These are phyloP conservation scores for Eledona agricola DNA, from an alignment of 2,888 invertebrate species.

Conservation along the genomic window DNA sequence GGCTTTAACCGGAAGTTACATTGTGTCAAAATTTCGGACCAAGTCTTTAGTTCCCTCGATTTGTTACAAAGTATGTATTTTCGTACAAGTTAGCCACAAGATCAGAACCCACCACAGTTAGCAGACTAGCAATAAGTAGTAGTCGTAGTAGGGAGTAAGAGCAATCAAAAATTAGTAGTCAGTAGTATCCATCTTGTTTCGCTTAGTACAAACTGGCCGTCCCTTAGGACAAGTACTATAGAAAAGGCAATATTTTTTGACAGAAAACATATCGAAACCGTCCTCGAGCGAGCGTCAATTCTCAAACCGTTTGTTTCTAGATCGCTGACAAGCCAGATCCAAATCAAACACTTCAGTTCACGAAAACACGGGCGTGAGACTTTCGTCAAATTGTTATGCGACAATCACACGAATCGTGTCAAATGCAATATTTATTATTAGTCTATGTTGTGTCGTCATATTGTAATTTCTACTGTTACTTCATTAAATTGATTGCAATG, in stretches of 20 bases:
- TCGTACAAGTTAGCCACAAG: background rate
- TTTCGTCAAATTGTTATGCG: slow-evolving; percentile 43
- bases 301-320: slow-evolving; percentile 25
- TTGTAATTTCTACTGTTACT: slow-evolving; percentile 29
- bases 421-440: slow-evolving; percentile 24
- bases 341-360: slow-evolving; percentile 24
- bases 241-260: slow-evolving; percentile 34
- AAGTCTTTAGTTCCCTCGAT: slow-evolving; percentile 7
- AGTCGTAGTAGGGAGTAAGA: background rate
- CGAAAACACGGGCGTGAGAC: slow-evolving; percentile 36
- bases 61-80: background rate
- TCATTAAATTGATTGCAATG: slow-evolving; percentile 11
- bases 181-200: background rate
- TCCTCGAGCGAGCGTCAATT: slow-evolving; percentile 42
- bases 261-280: slow-evolving; percentile 48
- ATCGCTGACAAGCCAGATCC: slow-evolving; percentile 16
- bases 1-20: slow-evolving; percentile 35
- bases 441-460: slow-evolving; percentile 10
- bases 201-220: slow-evolving; percentile 18
- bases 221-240: slow-evolving; percentile 24
- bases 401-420: slow-evolving; percentile 41
- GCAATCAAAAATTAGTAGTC: background rate
- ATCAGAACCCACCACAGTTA: background rate
- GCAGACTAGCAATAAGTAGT: background rate
- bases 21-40: slow-evolving; percentile 37